Evolutionary conservation across 2,113 vertebrate species (phyloP), one percentile per base, ranked within the genome.

Genomic region (Neolamprologus sp.): DNA sequence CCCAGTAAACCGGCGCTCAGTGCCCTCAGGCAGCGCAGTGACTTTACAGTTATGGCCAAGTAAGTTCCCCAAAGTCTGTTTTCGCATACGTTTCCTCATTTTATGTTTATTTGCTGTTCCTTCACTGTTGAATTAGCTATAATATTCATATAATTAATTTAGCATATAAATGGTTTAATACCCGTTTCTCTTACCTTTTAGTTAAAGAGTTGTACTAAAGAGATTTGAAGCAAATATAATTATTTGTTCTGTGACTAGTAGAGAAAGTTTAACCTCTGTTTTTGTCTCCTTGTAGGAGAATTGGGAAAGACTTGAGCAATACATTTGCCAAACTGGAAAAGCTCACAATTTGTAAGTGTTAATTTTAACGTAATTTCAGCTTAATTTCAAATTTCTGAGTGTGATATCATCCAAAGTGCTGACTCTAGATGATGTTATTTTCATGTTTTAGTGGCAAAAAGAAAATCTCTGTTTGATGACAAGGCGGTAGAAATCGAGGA

Each of bases 241-340:
- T 9, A 9, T 55, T 83, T 3, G 37, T 8, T 37, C 17, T 83
- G 49, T 86, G 9, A 14, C 16, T 71, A 21, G 49, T 8, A 30
- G 75, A 58, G 7, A 60, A 51, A n/a, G 13, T 16, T 83, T 28
- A 2, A 17, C 71, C 21, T 80, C 5, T 78, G 5, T 84, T 40
- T 91, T 40, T 91, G 19, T 85, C 54, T 19, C 28, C 11, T 90
- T 82, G 33, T 89, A 99, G 98, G 97, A 97, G 96, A 93, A 99
- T 99, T 92, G 98, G 98, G 73, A 98, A 98, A 94, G 98, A 99
- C 94, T 95, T 99, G 89, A 99, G 97, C 94, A 98, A 98, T 88
- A 99, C 98, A 2, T 99, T 99, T 92, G 97, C 97, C 95, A 99
- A 99, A 95, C 92, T 99, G 94, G 98, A 99, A 95, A 99, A 99